Percentiles rank a stretch among this genome's conserved stretches.
phyloP scores from a whole-genome alignment of 1,140 invertebrate species.

The Tribolium madens region DNA sequence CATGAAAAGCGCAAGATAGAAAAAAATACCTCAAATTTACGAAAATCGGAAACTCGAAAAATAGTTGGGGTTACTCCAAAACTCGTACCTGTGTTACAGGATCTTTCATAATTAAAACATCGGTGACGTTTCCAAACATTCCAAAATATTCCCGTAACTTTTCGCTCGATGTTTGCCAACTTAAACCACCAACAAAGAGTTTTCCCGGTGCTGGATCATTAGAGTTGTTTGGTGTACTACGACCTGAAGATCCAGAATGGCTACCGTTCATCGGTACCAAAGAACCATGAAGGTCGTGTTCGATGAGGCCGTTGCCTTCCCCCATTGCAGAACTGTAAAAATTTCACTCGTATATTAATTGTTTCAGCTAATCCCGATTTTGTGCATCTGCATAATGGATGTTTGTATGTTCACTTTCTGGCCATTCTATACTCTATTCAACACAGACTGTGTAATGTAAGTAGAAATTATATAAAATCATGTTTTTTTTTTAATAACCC shows the following conservation, averaged over 20 bases:
- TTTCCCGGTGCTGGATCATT: constrained; percentile 87
- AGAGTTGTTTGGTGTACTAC: constrained; percentile 77
- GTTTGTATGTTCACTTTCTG: not conserved
- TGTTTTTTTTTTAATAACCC: too few relatives aligned
- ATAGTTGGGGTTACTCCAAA: not conserved
- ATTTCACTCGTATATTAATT: too few relatives aligned
- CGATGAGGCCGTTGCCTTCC: constrained; percentile 69
- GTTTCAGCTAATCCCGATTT: constrained; percentile 65
- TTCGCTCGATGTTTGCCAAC: constrained; percentile 92
- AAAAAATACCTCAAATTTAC: too few relatives aligned
- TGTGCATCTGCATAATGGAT: not conserved
- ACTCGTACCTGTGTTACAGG: constrained; percentile 86
- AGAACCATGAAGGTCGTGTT: constrained; percentile 73
- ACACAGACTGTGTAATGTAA: constrained; percentile 10
- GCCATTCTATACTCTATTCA: not conserved
- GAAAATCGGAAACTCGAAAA: too few relatives aligned
- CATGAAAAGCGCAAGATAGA: too few relatives aligned
- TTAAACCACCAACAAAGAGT: constrained; percentile 90
- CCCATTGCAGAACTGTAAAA: constrained; percentile 64
- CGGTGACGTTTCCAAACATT: constrained; percentile 92
- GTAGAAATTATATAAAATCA: too few relatives aligned
- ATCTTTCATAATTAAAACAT: constrained; percentile 95
- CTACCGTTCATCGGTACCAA: constrained; percentile 72
- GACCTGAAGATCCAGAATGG: constrained; percentile 77
- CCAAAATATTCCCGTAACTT: constrained; percentile 91